A percentile compares a stretch with the other conserved stretches of the same genome.
phyloP scores from a whole-genome alignment of 2,113 vertebrate genomes.

The Amazona vittata region DNA sequence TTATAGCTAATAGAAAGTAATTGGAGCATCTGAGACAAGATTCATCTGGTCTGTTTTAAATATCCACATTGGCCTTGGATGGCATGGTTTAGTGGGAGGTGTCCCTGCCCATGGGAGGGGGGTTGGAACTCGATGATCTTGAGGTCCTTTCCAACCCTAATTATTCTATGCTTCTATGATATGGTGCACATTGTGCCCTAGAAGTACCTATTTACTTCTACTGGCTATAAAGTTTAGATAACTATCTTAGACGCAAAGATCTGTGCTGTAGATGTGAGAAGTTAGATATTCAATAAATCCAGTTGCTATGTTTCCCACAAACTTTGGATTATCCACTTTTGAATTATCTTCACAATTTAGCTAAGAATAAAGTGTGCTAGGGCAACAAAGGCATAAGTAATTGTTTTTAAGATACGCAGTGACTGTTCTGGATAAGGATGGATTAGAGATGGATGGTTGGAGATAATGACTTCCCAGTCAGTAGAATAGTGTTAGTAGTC shows the following conservation, averaged over 20 bases:
- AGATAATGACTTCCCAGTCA: background rate
- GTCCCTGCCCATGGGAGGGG: no score
- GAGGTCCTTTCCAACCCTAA: no score
- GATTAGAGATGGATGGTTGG: background rate
- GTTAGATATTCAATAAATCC: background rate
- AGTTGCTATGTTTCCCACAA: background rate
- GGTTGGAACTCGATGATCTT: no score
- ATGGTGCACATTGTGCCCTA: background rate
- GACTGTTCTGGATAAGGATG: background rate
- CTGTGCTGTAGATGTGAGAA: background rate
- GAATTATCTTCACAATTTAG: background rate
- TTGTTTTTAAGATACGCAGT: background rate
- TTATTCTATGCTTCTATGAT: no score
- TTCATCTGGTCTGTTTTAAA: background rate
- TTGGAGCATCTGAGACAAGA: background rate
- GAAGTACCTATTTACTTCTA: background rate
- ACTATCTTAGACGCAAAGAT: background rate
- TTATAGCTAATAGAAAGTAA: background rate
- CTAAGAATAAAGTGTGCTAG: background rate
- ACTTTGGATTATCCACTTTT: background rate
- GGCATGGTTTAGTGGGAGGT: no score
- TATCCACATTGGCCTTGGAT: background rate
- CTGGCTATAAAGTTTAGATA: background rate
- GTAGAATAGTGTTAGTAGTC: background rate
- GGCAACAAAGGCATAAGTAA: background rate